Conservation (phyloP, 2,888 invertebrate species). For the Scaptomyza tumidula region DNA sequence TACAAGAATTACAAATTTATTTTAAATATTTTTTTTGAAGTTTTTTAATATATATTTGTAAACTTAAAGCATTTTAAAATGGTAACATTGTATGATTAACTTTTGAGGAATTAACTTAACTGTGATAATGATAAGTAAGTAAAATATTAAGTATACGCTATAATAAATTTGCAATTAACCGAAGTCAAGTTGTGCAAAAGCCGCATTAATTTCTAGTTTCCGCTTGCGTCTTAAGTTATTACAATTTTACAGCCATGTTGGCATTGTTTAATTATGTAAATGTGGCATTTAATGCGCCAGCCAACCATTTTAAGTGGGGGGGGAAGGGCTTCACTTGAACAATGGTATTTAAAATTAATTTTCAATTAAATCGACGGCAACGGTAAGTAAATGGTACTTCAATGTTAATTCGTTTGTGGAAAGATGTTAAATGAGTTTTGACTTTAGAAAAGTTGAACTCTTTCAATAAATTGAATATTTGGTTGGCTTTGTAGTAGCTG, state of each 20-base stretch:
- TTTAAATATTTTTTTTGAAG: too few species aligned
- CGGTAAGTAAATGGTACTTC: conserved; percentile 11
- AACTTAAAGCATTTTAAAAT: too few species aligned
- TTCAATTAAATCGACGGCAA: conserved; percentile 68
- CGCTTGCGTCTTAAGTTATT: conserved; percentile 33
- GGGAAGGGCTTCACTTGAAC: conserved; percentile 42
- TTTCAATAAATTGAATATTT: conserved; percentile 62
- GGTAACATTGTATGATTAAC: too few species aligned
- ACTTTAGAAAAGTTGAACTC: conserved; percentile 35
- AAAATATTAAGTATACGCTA: background rate
- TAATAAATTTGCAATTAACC: background rate
- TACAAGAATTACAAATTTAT: too few species aligned
- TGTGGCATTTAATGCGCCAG: conserved; percentile 51
- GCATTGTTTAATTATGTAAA: conserved; percentile 70
- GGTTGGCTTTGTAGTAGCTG: conserved; percentile 39
- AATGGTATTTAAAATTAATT: conserved; percentile 73
- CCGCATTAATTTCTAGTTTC: conserved; percentile 32
- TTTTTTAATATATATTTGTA: too few species aligned
- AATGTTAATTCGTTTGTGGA: conserved; percentile 27
- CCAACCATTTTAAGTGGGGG: background rate
- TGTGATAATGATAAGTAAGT: too few species aligned
- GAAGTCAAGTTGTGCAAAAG: conserved; percentile 20
- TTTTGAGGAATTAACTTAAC: too few species aligned
- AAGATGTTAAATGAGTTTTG: conserved; percentile 38
- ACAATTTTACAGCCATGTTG: conserved; percentile 58